Percentiles rank a stretch among this genome's conserved stretches.
phyloP scores from a whole-genome alignment of 1,140 invertebrate species.

The Lethocerus indicus region DNA sequence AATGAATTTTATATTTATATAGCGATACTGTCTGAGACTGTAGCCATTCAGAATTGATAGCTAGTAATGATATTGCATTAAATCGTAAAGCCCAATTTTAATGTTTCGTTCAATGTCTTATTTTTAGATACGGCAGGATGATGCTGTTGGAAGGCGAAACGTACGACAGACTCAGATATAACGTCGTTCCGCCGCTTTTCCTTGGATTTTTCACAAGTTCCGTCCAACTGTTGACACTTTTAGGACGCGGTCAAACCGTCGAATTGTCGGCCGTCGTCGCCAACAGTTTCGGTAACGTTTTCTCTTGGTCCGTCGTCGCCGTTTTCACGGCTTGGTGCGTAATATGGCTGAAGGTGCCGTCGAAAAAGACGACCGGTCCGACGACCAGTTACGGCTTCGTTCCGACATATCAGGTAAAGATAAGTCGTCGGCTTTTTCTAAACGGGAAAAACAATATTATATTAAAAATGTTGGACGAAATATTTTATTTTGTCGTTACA shows the following conservation, averaged over 20 bases:
- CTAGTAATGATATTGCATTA: too few species aligned
- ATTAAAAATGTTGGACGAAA: too few species aligned
- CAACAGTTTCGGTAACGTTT: constrained; percentile 20
- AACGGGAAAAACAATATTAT: too few species aligned
- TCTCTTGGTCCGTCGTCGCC: constrained; percentile 22
- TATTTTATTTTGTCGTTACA: too few species aligned
- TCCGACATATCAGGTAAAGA: constrained; percentile 27
- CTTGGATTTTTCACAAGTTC: constrained; percentile 23
- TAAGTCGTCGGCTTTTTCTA: too few species aligned
- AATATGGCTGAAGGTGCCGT: constrained; percentile 25
- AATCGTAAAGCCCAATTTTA: too few species aligned
- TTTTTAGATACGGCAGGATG: too few species aligned
- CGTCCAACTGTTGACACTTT: constrained; percentile 21
- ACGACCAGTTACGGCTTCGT: constrained; percentile 29
- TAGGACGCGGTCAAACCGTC: constrained; percentile 19
- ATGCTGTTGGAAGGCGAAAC: too few species aligned
- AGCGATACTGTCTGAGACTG: too few species aligned
- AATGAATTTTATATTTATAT: too few species aligned
- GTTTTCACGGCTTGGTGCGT: constrained; percentile 23
- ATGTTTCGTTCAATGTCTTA: too few species aligned
- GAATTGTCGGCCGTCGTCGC: constrained; percentile 2
- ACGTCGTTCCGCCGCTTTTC: constrained; percentile 24
- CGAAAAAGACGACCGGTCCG: constrained; percentile 28
- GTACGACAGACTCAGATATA: constrained; percentile 19
- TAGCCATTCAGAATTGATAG: too few species aligned